Base-by-base conservation (phyloP, 2,888 invertebrate species). In the Harpagoxenus sublaevis region DNA sequence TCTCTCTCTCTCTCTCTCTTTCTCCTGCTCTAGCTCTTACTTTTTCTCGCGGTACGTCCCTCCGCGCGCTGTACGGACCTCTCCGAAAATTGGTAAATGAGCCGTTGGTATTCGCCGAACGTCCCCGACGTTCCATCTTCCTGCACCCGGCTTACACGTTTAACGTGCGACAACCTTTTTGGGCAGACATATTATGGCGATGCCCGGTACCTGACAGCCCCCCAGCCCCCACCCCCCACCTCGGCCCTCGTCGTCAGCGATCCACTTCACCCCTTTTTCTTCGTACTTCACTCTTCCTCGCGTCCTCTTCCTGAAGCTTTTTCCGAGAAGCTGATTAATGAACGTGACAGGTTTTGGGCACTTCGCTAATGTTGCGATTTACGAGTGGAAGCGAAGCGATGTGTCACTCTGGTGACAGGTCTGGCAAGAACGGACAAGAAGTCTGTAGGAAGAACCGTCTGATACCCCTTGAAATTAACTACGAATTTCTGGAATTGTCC, bases 21-120 rank as follows among this genome's bases (percentile, higher is more conserved):
- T 28, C 53, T 55, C 31, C 12, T 28, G 31, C 48, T 35, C 39
- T n/a, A 28, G 62, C 35, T 12, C 18, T 55, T 35, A 18, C 12
- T 62, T 63, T 77, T 45, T 42, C 66, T 62, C 23, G 57, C 45
- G 57, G 42, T 53, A 55, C 39, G 42, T 53, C 18, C 42, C 78
- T 15, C 23, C 60, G 12, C 48, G 23, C 3, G 28, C 35, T 35
- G 35, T 2, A 28, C 18, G 68, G 57, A n/a, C 63, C 65, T 28
- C 57, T 71, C 62, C 83, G 78, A 87, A 88, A 90, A 89, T 90
- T 86, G 74, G 79, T 84, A 81, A 84, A 89, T 62, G 77, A 83
- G 23, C 68, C 84, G 57, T 86, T 81, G 84, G 84, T 78, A 85
- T 88, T 86, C 84, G 57, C 15, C 8, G n/a, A 86, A 79, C 68